Evolutionary conservation across 2,797 vertebrate genomes (phyloP).

Genomic region (Tangara arthus): DNA sequence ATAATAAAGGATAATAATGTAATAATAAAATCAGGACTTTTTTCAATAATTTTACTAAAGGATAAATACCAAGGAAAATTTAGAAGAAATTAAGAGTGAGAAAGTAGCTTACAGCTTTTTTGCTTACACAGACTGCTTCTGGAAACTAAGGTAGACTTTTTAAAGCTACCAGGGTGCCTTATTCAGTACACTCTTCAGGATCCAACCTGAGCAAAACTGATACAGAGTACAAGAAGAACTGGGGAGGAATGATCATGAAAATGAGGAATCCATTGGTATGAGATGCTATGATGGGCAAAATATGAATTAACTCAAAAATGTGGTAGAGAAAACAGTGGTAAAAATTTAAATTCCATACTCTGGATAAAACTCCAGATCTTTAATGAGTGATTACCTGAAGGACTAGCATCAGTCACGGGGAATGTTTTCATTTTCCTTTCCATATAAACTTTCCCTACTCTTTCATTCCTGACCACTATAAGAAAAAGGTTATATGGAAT

Average conservation of each 20-base stretch:
- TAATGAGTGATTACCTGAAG: neutral
- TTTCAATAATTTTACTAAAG: neutral
- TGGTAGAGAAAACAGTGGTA: neutral
- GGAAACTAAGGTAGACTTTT: neutral
- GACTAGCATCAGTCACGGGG: neutral
- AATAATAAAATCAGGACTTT: neutral
- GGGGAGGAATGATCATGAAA: neutral
- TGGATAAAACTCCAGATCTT: neutral
- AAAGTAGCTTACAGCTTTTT: neutral
- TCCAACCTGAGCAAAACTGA: neutral
- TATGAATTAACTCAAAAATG: neutral
- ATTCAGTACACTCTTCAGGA: neutral
- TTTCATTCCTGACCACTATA: neutral
- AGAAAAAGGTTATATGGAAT: neutral
- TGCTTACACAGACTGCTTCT: neutral
- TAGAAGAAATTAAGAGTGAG: neutral
- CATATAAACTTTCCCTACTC: neutral
- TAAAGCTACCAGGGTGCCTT: neutral
- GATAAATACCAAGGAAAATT: neutral
- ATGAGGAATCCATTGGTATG: neutral
- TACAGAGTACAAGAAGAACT: neutral
- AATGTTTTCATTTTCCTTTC: neutral
- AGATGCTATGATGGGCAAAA: neutral
- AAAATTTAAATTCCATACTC: neutral
- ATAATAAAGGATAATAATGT: neutral